Conservation (phyloP, 2,888 invertebrate species). For the Choreutis nemorana region DNA sequence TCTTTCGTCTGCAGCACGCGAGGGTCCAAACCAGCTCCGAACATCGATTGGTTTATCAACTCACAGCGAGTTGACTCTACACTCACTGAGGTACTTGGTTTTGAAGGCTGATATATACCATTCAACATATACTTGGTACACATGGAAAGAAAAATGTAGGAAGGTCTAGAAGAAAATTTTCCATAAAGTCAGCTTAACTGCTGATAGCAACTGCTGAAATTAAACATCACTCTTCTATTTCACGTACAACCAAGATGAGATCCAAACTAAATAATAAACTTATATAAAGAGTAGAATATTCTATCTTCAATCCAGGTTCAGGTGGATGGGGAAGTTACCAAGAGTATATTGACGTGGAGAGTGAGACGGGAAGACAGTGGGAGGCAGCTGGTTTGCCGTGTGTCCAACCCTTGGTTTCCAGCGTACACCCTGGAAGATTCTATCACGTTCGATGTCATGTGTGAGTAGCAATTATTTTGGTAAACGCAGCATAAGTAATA, state of each 20-base stretch:
- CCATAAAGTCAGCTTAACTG: too few relatives aligned
- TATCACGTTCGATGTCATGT: slow-evolving; percentile 79
- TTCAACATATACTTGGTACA: slow-evolving; percentile 25
- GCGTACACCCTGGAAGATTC: slow-evolving; percentile 82
- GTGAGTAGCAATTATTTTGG: slow-evolving; percentile 69
- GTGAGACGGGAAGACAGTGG: slow-evolving; percentile 83
- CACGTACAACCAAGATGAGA: too few relatives aligned
- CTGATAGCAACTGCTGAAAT: too few relatives aligned
- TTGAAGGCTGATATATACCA: too few relatives aligned
- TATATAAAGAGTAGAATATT: too few relatives aligned
- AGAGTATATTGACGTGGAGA: slow-evolving; percentile 77
- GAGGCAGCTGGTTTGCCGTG: slow-evolving; percentile 81
- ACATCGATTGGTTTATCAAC: slow-evolving; percentile 82
- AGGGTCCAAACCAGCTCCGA: slow-evolving; percentile 85
- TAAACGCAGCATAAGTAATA: slow-evolving; percentile 1
- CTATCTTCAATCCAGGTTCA: slow-evolving; percentile 49
- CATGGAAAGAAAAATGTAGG: too few relatives aligned
- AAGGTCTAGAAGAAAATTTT: too few relatives aligned
- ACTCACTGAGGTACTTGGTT: slow-evolving; percentile 40
- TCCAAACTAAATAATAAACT: too few relatives aligned
- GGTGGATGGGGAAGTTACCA: slow-evolving; percentile 72
- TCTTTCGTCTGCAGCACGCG: slow-evolving; percentile 81
- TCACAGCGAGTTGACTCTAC: slow-evolving; percentile 50
- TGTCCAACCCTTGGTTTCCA: slow-evolving; percentile 87
- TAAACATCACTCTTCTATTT: too few relatives aligned